A percentile compares a stretch with the other conserved stretches of the same genome.
phyloP scores from a whole-genome alignment of 2,113 vertebrate species.

The Tetrax tetrax region DNA sequence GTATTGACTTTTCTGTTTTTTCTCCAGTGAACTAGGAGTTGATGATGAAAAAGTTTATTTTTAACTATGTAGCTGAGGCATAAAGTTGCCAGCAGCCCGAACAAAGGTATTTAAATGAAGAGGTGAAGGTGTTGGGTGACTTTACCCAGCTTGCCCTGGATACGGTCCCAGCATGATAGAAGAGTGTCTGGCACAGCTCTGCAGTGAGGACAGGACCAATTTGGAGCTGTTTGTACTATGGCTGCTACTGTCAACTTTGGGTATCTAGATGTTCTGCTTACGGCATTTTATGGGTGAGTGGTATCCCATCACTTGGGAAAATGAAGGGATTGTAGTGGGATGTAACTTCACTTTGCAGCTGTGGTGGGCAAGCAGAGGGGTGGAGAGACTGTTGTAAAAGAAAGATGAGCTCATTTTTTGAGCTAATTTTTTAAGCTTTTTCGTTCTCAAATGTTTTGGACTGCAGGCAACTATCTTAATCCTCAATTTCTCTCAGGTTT shows the following conservation, averaged over 20 bases:
- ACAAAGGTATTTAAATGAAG: neutral
- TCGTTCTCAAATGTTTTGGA: neutral
- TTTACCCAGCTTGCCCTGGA: neutral
- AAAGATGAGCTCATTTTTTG: neutral
- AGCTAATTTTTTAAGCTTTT: neutral
- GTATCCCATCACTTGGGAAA: neutral
- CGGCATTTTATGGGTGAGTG: neutral
- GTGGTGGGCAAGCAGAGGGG: neutral
- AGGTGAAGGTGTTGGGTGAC: neutral
- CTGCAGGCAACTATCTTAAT: neutral
- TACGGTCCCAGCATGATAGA: fast-evolving
- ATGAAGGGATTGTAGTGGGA: neutral
- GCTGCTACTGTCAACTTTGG: neutral
- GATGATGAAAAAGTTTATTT: slow-evolving; percentile 19
- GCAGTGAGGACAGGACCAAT: neutral
- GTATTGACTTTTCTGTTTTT: neutral
- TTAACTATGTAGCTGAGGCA: neutral
- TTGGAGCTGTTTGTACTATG: neutral
- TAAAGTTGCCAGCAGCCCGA: neutral
- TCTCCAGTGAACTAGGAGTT: neutral
- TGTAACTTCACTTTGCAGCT: neutral
- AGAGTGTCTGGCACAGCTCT: neutral
- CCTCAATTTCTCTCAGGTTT: neutral
- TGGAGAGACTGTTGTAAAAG: neutral
- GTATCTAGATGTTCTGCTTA: neutral